Conservation (phyloP, 2,797 vertebrate species). For the Cuniculus paca region DNA sequence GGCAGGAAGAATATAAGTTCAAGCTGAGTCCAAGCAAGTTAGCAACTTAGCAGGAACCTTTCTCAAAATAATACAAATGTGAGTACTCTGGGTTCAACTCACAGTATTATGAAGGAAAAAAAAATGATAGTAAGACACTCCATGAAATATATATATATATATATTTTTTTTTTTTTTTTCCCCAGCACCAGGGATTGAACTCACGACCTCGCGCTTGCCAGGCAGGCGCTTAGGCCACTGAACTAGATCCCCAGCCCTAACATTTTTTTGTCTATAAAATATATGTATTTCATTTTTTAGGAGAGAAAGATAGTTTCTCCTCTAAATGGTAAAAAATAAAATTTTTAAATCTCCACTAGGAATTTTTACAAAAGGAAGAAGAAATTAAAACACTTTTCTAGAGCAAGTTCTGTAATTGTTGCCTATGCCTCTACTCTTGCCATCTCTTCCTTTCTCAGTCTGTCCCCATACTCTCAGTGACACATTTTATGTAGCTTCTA, state of each 20-base stretch:
- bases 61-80: not conserved
- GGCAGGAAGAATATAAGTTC: not conserved
- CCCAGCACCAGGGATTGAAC: too few species aligned
- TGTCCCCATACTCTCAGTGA: not conserved
- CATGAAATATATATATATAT: too few species aligned
- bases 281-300: not conserved
- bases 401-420: not conserved
- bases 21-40: not conserved
- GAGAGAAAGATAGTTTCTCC: not conserved
- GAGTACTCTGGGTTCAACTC: not conserved
- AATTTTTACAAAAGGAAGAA: not conserved
- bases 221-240: too few species aligned
- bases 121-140: not conserved
- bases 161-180: too few species aligned
- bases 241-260: too few species aligned
- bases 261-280: not conserved
- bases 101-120: not conserved
- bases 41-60: not conserved
- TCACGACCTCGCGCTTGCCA: too few species aligned
- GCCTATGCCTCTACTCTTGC: not conserved
- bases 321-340: not conserved
- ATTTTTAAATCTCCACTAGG: not conserved
- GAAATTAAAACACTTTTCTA: not conserved
- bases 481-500: not conserved
- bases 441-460: not conserved